These are phyloP conservation scores for Archaeoteleia sp. DNA, from an alignment of 2,888 invertebrate genomes.

Conservation along the genomic window DNA sequence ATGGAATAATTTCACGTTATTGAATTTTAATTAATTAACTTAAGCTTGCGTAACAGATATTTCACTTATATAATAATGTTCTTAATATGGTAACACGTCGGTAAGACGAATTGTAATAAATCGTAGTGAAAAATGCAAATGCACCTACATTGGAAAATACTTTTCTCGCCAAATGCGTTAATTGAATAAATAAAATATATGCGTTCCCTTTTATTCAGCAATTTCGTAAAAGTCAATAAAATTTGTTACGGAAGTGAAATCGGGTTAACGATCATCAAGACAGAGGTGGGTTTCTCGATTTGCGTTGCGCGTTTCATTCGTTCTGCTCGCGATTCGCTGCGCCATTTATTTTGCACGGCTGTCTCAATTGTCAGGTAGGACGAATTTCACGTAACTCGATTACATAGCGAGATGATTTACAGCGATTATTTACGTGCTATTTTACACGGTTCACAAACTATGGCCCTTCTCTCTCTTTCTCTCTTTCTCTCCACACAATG, in stretches of 20 bases:
- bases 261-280: constrained; percentile 35
- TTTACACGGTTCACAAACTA: constrained; percentile 34
- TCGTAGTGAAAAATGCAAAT: no score
- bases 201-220: constrained; percentile 16
- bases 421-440: constrained; percentile 44
- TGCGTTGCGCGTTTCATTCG: constrained; percentile 15
- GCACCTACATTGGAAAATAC: no score
- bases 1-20: no score
- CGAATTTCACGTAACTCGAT: constrained; percentile 44
- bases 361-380: constrained; percentile 41
- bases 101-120: no score
- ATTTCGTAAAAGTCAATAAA: constrained; percentile 30
- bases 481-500: constrained; percentile 13
- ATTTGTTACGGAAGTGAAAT: constrained; percentile 46
- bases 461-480: constrained; percentile 4
- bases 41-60: no score
- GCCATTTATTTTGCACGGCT: constrained; percentile 16
- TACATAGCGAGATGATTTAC: constrained; percentile 36
- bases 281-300: constrained; percentile 15
- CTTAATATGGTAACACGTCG: no score
- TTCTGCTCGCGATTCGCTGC: constrained; percentile 28
- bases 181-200: no score
- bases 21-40: no score
- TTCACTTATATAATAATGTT: no score
- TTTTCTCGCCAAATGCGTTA: no score